Evolutionary conservation across 2,113 vertebrate genomes (phyloP).

Genomic region (Diadophis punctatus): DNA sequence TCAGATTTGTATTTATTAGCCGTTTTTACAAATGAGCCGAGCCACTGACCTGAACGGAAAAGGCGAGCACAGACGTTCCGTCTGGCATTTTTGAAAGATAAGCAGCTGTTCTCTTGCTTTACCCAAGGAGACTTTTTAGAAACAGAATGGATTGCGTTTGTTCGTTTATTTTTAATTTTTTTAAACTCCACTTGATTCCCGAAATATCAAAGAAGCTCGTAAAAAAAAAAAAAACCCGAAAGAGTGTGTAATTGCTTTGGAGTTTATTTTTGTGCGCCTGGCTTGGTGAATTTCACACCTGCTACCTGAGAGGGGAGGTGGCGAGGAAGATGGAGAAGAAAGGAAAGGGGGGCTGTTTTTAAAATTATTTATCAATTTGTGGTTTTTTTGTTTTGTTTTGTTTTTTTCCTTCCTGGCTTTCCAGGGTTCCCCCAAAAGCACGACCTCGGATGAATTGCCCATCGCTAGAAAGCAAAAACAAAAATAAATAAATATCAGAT

Average conservation of each 20-base stretch:
- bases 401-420: background rate
- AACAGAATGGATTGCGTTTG: background rate
- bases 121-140: background rate
- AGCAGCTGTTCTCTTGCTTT: background rate
- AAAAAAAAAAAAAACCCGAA: background rate
- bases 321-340: background rate
- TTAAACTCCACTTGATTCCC: background rate
- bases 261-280: background rate
- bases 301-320: background rate
- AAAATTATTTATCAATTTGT: background rate
- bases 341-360: background rate
- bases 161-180: background rate
- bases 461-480: background rate
- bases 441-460: background rate
- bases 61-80: conserved; percentile 4
- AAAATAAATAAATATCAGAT: no score
- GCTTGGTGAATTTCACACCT: background rate
- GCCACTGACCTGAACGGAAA: conserved; percentile 27
- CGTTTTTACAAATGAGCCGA: conserved; percentile 57
- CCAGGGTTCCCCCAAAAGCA: no score
- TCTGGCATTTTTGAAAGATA: background rate
- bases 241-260: background rate
- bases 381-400: no score
- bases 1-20: conserved; percentile 59
- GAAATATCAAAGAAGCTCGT: background rate